phyloP scores from a whole-genome alignment of 1,140 invertebrate species.

The Nasonia giraulti region DNA sequence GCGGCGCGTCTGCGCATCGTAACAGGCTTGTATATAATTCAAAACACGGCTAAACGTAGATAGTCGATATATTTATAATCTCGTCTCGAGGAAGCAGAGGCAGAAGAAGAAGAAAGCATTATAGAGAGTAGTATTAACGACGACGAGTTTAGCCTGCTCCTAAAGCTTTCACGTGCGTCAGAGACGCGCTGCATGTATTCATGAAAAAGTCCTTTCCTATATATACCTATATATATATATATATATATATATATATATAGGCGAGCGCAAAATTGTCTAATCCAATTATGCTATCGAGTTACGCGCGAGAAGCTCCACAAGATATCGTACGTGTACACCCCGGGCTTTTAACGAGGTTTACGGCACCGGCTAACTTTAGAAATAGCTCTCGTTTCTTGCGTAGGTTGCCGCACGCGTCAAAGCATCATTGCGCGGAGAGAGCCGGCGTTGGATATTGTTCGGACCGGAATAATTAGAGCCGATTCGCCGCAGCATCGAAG shows the following conservation, averaged over 20 bases:
- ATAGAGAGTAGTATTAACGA: neutral
- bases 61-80: neutral
- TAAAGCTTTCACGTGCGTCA: neutral
- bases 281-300: slow-evolving; percentile 42
- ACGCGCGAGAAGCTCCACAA: slow-evolving; percentile 31
- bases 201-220: neutral
- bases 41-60: neutral
- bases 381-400: slow-evolving; percentile 21
- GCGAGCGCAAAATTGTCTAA: slow-evolving; percentile 17
- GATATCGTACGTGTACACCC: neutral
- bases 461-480: neutral
- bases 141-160: neutral
- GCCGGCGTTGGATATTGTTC: slow-evolving; percentile 1
- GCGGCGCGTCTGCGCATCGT: no score
- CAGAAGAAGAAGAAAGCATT: neutral
- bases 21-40: neutral
- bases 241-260: neutral
- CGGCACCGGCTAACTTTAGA: slow-evolving; percentile 22
- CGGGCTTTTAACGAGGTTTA: slow-evolving; percentile 36
- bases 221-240: neutral
- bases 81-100: neutral
- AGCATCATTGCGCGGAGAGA: neutral
- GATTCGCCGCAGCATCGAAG: neutral
- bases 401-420: slow-evolving; percentile 5
- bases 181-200: no score